Conservation (phyloP, 2,113 vertebrate genomes). For the Oophaga pumilio region DNA sequence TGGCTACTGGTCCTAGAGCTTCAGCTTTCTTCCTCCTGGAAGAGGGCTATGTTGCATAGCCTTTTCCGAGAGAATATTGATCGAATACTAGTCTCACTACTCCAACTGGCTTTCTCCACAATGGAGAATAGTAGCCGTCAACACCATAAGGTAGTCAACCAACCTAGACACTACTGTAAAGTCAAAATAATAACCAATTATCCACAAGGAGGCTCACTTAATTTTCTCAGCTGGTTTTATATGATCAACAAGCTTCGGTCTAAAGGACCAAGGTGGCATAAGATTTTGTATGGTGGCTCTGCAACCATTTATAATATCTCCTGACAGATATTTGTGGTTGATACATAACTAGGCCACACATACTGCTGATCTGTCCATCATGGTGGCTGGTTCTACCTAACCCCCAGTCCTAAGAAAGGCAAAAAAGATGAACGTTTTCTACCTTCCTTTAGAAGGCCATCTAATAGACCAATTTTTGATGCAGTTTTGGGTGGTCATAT, state of each 20-base stretch:
- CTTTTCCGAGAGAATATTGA: no score
- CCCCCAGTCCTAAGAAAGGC: not conserved
- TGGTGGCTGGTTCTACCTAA: not conserved
- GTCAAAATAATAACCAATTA: not conserved
- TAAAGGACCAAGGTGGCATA: not conserved
- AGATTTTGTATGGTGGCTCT: not conserved
- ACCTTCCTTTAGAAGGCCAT: not conserved
- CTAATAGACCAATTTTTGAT: not conserved
- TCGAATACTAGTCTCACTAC: no score
- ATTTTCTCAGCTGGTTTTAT: not conserved
- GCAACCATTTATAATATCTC: not conserved
- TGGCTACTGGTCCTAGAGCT: no score
- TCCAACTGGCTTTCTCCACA: no score
- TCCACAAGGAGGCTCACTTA: not conserved
- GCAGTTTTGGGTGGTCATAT: not conserved
- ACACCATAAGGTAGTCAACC: not conserved
- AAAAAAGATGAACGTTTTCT: not conserved
- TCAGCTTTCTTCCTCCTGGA: no score
- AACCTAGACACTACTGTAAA: not conserved
- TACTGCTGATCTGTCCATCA: not conserved
- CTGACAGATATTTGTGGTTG: not conserved
- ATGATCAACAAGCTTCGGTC: not conserved
- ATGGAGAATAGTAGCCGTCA: no score
- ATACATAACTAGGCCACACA: not conserved
- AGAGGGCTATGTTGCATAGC: no score